phyloP scores from a whole-genome alignment of 2,113 vertebrate genomes.

The Grammomys surdaster region DNA sequence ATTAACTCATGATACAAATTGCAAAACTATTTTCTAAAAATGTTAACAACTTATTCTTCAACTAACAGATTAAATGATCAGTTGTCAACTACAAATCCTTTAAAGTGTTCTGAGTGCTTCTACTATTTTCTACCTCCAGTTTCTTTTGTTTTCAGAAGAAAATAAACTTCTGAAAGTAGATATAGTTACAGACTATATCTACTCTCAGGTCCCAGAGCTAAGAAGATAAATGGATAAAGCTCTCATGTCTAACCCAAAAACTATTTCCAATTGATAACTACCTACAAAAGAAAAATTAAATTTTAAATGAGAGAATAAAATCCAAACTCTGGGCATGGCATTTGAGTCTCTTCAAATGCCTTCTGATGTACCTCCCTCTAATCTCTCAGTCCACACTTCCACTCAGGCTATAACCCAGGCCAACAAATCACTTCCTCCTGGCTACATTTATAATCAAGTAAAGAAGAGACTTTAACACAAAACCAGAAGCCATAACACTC shows the following conservation, averaged over 20 bases:
- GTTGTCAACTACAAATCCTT: not conserved
- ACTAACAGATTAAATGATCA: not conserved
- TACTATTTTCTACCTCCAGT: not conserved
- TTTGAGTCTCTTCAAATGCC: not conserved
- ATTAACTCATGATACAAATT: not conserved
- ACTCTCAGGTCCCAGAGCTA: no score
- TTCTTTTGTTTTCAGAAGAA: not conserved
- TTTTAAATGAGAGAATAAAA: not conserved
- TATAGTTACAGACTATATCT: not conserved
- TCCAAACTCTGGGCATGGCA: not conserved
- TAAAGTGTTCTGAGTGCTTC: not conserved
- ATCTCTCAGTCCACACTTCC: not conserved
- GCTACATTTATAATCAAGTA: not conserved
- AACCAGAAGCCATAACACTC: not conserved
- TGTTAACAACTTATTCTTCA: not conserved
- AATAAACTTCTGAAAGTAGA: not conserved
- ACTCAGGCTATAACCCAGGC: not conserved
- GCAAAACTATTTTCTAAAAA: constrained; percentile 49
- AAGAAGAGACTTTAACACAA: not conserved
- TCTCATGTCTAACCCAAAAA: no score
- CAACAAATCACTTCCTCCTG: not conserved
- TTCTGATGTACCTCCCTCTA: not conserved
- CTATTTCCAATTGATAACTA: no score
- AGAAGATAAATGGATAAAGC: no score
- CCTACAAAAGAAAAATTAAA: no score